Evolutionary conservation across 1,140 invertebrate species (phyloP), one percentile per base, ranked within the genome.

Genomic region (Cotesia vestalis): DNA sequence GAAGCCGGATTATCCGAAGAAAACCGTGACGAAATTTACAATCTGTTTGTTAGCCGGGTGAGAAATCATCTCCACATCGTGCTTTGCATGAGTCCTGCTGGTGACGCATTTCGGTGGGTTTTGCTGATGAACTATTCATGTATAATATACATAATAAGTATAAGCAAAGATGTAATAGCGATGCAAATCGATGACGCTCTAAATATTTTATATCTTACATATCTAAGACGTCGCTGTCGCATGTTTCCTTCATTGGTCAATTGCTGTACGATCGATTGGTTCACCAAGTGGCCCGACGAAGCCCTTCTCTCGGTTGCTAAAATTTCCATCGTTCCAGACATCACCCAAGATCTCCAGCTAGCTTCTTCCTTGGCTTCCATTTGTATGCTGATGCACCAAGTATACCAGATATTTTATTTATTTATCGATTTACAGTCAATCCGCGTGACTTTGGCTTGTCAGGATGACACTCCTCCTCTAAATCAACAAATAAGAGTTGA

Each of bases 41-140:
- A 93, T 57, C 93, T 89, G 80, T 96, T 96, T 77, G 94, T 95
- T 52, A 92, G 92, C 75, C 88, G 92, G 64, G 93, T 96, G 2
- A 85, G 93, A 27, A 91, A 90, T 70, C 94, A 95, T 86, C 87
- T 96, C 4, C 95, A 96, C 80, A 88, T 96, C 2, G 94, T 95
- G 60, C 90, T 96, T 12, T 95, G 94, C 59, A 96, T 96, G 94
- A 96, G 94, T 87, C 95, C 92, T 4, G 93, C 96, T 36, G 94
- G 94, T 1, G 94, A 94, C 82, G 90, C 93, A 1, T 97, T 96
- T 82, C 89, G 93, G 51, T 61, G 3, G 36, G 51, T 59, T 20
- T 14, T 27, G 61, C n/a, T n/a, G 2, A 14, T 36, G 17, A 4
- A 46, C 20, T 36, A n/a, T 52, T n/a, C n/a, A 52, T 68, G 2